Base-by-base conservation (phyloP, 2,113 vertebrate genomes). In the Oxyura jamaicensis region DNA sequence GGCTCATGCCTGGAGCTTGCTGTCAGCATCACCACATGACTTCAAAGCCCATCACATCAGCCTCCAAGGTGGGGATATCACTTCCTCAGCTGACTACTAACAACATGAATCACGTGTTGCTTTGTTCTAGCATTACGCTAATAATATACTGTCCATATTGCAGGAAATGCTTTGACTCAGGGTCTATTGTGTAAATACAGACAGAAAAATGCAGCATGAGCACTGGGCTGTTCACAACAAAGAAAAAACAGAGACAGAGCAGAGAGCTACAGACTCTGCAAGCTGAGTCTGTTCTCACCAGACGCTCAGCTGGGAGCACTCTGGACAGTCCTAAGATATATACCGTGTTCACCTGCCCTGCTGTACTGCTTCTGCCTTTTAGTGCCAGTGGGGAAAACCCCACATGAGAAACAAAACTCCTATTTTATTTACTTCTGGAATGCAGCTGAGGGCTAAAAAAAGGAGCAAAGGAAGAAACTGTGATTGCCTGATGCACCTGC, bases 121-220 rank as follows among this genome's bases (percentile, higher is more conserved):
- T 95, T 93, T 95, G 87, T 96, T 93, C 89, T 76, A 53, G 31
- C 66, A 69, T 76, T 92, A 84, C 44, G 26, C 62, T 95, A 93
- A 89, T 92, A 48, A 82, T 18, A 79, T 13, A 44, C 48, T 62
- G 41, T 73, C 50, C 55, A 46, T 58, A 78, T 53, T 82, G 58
- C 92, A 92, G 73, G 77, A 93, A 93, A 55, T 7, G 5, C 71
- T 92, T 95, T 94, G 86, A 94, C 80, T 95, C 86, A 66, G 69
- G 48, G 53, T 92, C 77, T 68, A 3, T 31, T 82, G 46, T 44
- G 35, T 82, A 93, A 90, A 80, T 74, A 35, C 35, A 86, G 46
- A 55, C 69, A 59, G 35, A 91, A 81, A 90, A 90, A 93, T 72
- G 73, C 62, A 90, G 62, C 26, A 18, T 1, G 5, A 90, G 74